These are phyloP conservation scores for Euzophera pinguis DNA, from an alignment of 2,888 invertebrate genomes.

Conservation along the genomic window DNA sequence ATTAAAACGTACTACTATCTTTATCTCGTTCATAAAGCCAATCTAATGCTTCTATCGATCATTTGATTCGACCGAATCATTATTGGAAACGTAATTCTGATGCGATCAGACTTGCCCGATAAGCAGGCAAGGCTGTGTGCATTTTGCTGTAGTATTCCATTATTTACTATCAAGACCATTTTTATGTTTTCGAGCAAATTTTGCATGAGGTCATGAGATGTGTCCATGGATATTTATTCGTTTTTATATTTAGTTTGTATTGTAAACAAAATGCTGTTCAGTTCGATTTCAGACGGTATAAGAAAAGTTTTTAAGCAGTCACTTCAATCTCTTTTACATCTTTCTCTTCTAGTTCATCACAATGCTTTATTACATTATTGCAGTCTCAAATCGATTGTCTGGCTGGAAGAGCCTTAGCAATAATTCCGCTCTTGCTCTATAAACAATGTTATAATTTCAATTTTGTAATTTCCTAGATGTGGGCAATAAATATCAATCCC, in stretches of 20 bases:
- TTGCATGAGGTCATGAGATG: neutral
- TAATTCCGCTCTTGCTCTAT: no score
- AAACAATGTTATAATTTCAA: no score
- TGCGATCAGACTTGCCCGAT: neutral
- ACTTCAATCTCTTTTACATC: no score
- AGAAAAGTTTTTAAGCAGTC: no score
- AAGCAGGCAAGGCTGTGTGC: neutral
- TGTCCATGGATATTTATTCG: neutral
- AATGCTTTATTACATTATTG: no score
- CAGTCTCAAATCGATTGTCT: no score
- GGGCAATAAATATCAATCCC: neutral
- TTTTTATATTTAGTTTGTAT: neutral
- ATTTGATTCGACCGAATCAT: slow-evolving; percentile 1
- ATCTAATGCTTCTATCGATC: neutral
- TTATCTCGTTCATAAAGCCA: neutral
- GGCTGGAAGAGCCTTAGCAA: no score
- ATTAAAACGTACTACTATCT: neutral
- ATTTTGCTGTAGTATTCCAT: neutral
- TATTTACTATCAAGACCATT: neutral
- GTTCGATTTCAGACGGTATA: no score
- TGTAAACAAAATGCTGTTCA: no score
- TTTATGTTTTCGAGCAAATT: neutral
- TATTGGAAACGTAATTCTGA: slow-evolving; percentile 3
- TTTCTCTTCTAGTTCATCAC: no score
- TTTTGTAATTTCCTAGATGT: no score